Conservation (phyloP, 2,113 vertebrate species). For the Corydoras sp. region DNA sequence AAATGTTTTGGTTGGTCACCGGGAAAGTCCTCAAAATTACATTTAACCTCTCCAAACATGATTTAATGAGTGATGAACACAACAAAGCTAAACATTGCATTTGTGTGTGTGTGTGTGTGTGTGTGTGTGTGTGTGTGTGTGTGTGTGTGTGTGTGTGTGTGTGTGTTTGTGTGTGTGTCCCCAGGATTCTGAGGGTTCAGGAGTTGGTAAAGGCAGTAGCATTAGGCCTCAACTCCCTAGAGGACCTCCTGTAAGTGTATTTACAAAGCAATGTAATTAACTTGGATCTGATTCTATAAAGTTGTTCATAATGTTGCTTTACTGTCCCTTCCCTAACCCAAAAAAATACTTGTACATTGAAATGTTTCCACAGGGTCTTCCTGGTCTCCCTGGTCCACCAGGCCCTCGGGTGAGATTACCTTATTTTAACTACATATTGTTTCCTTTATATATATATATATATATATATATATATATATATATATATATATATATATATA, state of each 20-base stretch:
- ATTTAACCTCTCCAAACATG: neutral
- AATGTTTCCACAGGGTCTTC: constrained; percentile 51
- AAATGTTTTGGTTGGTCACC: constrained; percentile 15
- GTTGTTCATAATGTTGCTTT: too few relatives aligned
- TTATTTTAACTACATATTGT: neutral
- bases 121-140: constrained; percentile 30
- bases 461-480: too few relatives aligned
- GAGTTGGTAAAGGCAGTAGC: constrained; percentile 38
- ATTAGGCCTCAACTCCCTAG: constrained; percentile 50
- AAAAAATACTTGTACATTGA: too few relatives aligned
- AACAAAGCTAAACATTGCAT: neutral
- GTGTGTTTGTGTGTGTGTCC: too few relatives aligned
- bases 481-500: too few relatives aligned
- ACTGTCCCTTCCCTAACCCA: too few relatives aligned
- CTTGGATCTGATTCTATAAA: too few relatives aligned
- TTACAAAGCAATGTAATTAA: neutral
- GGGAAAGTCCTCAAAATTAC: neutral
- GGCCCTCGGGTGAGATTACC: constrained; percentile 60
- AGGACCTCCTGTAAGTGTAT: constrained; percentile 62
- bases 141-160: constrained; percentile 19
- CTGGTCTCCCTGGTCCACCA: constrained; percentile 56
- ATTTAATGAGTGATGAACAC: constrained; percentile 9
- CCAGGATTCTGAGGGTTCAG: constrained; percentile 87
- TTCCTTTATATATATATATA: too few relatives aligned
- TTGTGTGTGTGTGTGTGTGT: constrained; percentile 23